Percentiles rank a stretch among this genome's conserved stretches.
phyloP scores from a whole-genome alignment of 37 sponge, comb jelly and placozoan genomes.

The Bolinopsis microptera region DNA sequence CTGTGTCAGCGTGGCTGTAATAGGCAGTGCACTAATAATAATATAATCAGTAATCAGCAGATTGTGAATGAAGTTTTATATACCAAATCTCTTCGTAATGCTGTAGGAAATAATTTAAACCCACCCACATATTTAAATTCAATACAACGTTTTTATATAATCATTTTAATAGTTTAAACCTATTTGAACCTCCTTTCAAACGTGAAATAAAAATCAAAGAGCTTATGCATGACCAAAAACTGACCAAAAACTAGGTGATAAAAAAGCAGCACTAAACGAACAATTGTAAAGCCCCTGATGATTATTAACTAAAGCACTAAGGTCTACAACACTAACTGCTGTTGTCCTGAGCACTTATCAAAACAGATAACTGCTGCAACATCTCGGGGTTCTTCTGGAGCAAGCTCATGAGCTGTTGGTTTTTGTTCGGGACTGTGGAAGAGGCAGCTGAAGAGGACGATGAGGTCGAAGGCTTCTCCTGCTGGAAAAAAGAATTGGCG shows the following conservation, averaged over 20 bases:
- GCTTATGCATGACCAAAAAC: too few species aligned
- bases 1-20: too few species aligned
- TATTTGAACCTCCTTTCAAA: not conserved
- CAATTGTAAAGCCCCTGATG: too few species aligned
- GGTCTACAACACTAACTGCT: not conserved
- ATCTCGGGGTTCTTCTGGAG: conserved; percentile 19
- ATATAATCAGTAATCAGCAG: not conserved
- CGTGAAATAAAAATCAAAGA: too few species aligned
- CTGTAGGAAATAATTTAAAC: not conserved
- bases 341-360: not conserved
- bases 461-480: not conserved
- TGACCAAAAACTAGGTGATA: too few species aligned
- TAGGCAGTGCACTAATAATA: too few species aligned
- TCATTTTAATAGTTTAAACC: too few species aligned
- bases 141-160: not conserved
- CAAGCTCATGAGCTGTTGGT: conserved; percentile 7
- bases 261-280: too few species aligned
- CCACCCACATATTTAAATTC: not conserved
- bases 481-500: too few species aligned
- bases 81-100: too few species aligned
- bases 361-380: not conserved
- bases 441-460: conserved; percentile 1
- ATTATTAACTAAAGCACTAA: too few species aligned
- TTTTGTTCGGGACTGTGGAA: not conserved
- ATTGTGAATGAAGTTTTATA: not conserved